phyloP scores from a whole-genome alignment of 2,113 vertebrate genomes.

The Mobula birostris region DNA sequence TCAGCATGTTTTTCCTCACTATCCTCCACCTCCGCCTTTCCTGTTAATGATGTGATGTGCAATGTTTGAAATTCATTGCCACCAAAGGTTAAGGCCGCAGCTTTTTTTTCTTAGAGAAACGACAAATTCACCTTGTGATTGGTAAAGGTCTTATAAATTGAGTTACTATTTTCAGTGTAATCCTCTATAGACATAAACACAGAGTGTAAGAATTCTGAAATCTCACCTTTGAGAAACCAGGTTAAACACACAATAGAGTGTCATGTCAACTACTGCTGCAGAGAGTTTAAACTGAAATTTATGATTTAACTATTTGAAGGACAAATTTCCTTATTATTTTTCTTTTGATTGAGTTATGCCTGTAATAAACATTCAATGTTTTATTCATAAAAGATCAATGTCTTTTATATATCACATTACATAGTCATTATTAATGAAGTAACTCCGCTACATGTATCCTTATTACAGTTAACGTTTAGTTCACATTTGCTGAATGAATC shows the following conservation, averaged over 20 bases:
- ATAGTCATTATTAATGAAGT: not conserved
- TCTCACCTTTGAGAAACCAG: not conserved
- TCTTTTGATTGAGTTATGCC: not conserved
- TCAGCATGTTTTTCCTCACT: not conserved
- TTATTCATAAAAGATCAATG: not conserved
- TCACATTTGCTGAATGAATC: not conserved
- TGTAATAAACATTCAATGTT: not conserved
- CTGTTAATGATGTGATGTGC: not conserved
- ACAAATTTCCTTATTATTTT: not conserved
- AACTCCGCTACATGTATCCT: not conserved
- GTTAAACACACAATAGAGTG: not conserved
- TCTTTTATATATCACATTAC: not conserved
- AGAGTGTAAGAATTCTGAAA: not conserved
- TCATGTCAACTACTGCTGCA: not conserved
- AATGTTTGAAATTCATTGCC: not conserved
- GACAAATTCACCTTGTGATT: not conserved
- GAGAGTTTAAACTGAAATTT: not conserved
- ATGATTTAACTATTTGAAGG: not conserved
- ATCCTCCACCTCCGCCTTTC: not conserved
- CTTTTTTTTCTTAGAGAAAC: not conserved
- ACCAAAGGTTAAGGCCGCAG: conserved; percentile 22
- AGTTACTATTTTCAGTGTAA: not conserved
- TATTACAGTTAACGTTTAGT: not conserved
- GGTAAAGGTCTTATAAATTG: conserved; percentile 18
- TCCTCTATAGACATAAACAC: not conserved